Evolutionary conservation across 2,113 vertebrate species (phyloP), one percentile per base, ranked within the genome.

Genomic region (Sebastes fasciatus): DNA sequence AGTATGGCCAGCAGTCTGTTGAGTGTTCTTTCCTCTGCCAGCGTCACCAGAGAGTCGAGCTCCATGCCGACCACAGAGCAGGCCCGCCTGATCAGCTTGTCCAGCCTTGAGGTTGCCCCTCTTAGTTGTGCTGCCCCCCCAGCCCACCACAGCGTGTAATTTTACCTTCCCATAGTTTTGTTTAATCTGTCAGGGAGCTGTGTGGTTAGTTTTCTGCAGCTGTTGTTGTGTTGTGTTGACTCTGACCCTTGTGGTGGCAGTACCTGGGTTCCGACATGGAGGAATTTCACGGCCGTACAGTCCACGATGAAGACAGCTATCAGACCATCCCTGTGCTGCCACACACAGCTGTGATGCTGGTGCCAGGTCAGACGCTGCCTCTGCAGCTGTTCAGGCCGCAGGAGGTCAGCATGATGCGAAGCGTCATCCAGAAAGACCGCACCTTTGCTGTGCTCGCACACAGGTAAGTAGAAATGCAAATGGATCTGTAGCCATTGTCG

Each of bases 381-480:
- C 96, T 99, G 73, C 97, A 98, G 93, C 98, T 99, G 6, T 99
- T 97, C 91, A 92, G 92, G 80, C 98, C 98, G 0, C 98, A 98
- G 88, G 98, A 99, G 92, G 98, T 99, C 95, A 99, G 97, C 93
- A 98, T 99, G 98, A 97, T 99, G 94, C 95, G 98, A 69, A 96
- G 93, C 72, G 92, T 99, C 80, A 97, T 99, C 86, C 97, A 98
- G 94, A 97, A 89, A 71, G 98, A 99, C 89, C 95, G 98, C 86
- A 99, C 98, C 1, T 99, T 99, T 85, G 98, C 98, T 16, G 98
- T 99, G 66, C 97, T 99, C 6, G 97, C 98, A 3, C 97, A 98
- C 96, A 98, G 98, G 98, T 99, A 93, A 95, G 96, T 94, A 96
- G 94, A 34, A 5, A 0, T 26, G 21, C 13, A 77, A 58, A 49